Base-by-base conservation (phyloP, 2,888 invertebrate species). In the Nymphalis urticae region DNA sequence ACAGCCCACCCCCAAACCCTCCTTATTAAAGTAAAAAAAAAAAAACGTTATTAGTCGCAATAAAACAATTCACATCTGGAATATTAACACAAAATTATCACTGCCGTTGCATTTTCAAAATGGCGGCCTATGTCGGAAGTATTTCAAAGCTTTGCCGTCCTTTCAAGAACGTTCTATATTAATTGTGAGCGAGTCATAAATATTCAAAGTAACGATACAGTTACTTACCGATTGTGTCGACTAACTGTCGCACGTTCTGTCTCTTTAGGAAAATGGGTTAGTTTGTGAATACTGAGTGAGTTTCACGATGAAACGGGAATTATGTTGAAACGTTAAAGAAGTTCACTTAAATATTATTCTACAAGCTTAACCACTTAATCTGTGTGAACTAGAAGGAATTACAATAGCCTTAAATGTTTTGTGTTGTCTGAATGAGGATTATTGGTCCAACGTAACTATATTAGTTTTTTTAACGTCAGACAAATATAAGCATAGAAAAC, bases 131-230 rank as follows among this genome's bases (percentile, higher is more conserved):
- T 58, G 58, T 58, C 58, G 58, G 58, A 58, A 58, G 58, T 32
- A 56, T 53, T 53, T 56, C 58, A 58, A 58, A 58, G 58, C 58
- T 42, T 58, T 21, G 10, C n/a, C 27, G 36, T 19, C 56, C 32
- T 56, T 56, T 36, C 27, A 27, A 56, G 68, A 62, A 13, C 56
- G 67, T 64, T 67, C 70, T 58, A 70, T 60, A 65, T 72, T 66
- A 48, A 61, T 62, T 56, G 60, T 66, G 36, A 62, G 61, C 61
- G 36, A 56, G 48, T 59, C 58, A 70, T 72, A 62, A 64, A 72
- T 72, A 72, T 72, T 70, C 72, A 72, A 50, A 17, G 47, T 17
- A 56, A 32, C n/a, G 32, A 32, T 58, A 58, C 58, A 42, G 58
- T 58, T 58, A 58, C 19, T 63, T 27, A 56, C 51, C 60, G 53